Base-by-base conservation (phyloP, 2,888 invertebrate species). In the Cephus nigrinus region DNA sequence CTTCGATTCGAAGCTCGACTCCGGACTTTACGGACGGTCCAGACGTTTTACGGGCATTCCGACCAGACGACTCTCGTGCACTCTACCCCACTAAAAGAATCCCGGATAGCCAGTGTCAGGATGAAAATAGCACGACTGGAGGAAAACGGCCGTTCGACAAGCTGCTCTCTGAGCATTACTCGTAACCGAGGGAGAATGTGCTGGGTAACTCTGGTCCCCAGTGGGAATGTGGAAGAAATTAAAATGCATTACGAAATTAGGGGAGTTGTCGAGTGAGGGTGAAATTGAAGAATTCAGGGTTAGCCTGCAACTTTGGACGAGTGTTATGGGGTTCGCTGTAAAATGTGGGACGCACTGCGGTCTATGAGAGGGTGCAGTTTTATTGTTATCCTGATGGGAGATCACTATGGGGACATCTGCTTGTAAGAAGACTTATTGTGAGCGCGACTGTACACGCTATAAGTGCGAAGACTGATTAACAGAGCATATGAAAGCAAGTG, bases 161-260 rank as follows among this genome's bases (percentile, higher is more conserved):
- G 55, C 9, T 23, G 23, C 55, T 55, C 55, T 55, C 2, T 2
- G 9, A 23, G 55, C 55, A 55, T 1, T 23, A 55, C 55, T 55
- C 55, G 55, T 55, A 23, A 23, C 23, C 55, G 55, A 55, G 23
- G 15, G 55, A 23, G 55, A 55, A 55, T 55, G 55, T 23, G 55
- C 55, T 55, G 23, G 55, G 23, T 55, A 55, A 23, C 55, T 55
- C 55, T 55, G 9, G 55, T 55, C 9, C 55, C 55, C 55, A 23
- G n/a, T 34, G 79, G 78, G 79, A 80, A 12, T 23, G 81, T 83
- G 81, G 76, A 82, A 81, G 71, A 78, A 81, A 85, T 87, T 86
- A 86, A 85, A 87, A 86, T 83, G 83, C 84, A 85, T 82, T 78
- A 78, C 75, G 78, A 74, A 76, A 79, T 68, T 30, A 76, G 68